Evolutionary conservation across 2,113 vertebrate genomes (phyloP), one percentile per base, ranked within the genome.

Genomic region (Heterotis niloticus): DNA sequence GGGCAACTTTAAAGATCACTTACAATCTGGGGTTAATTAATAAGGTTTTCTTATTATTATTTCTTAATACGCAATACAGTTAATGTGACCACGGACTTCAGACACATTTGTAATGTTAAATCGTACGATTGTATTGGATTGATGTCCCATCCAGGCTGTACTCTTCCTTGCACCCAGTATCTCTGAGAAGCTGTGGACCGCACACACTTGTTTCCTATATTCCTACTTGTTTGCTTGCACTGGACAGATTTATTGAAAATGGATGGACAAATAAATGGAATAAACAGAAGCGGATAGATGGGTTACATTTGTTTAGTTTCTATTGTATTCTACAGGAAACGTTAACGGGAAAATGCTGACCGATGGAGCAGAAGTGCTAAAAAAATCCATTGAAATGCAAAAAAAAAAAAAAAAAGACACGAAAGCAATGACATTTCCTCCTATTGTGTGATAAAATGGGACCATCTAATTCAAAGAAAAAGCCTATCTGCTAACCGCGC

Each of bases 321-420:
- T 59, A 60, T 20, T 51, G 14, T 18, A 4, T 5, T 62, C 67
- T 44, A 67, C 59, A 34, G 67, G 54, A 62, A 78, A 78, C 62
- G 56, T 51, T 70, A 56, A 52, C 70, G 59, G 18, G 66, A 60
- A 16, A 10, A 16, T 5, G 28, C 10, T 16, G 20, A 56, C 29
- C 18, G 60, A 60, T 60, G 5, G 1, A 54, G 10, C 5, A 14
- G 17, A 5, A 5, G 5, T 60, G 51, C 14, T 59, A 68, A 70
- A 24, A 9, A n/a, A 24, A 64, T 12, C 14, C 29, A 52, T 10
- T 5, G 4, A 51, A n/a, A 54, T 54, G n/a, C 10, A 20, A 62
- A 51, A 76, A 44, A 59, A 68, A 54, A 10, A 20, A 62, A 51
- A 76, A 44, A 59, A 68, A 17, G 77, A 69, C 54, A 59, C 5